phyloP scores from a whole-genome alignment of 2,797 vertebrate genomes.

The Hoplostethus mediterraneus region DNA sequence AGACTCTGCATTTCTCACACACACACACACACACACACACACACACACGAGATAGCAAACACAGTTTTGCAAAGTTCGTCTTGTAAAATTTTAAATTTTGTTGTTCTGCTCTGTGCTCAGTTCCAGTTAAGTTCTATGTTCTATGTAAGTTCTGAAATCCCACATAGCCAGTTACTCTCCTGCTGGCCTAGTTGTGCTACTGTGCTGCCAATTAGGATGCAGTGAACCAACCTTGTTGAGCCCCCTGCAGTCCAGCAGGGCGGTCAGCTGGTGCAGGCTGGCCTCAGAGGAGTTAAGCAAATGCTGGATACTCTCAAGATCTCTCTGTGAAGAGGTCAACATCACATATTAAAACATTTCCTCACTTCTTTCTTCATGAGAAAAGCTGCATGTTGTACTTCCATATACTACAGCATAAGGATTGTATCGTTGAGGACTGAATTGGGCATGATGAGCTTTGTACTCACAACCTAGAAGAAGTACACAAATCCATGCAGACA shows the following conservation, averaged over 20 bases:
- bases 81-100: slow-evolving; percentile 5
- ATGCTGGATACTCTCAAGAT: slow-evolving; percentile 90
- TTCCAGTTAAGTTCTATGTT: slow-evolving; percentile 16
- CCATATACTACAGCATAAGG: background rate
- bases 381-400: background rate
- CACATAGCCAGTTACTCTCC: slow-evolving; percentile 34
- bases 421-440: no score
- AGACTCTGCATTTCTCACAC: background rate
- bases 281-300: slow-evolving; percentile 93
- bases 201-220: slow-evolving; percentile 47
- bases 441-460: no score
- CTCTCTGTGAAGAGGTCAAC: slow-evolving; percentile 83
- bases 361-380: background rate
- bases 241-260: slow-evolving; percentile 95
- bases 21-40: background rate
- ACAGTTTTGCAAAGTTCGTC: background rate
- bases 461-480: no score
- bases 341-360: slow-evolving; percentile 13
- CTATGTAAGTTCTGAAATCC: no score
- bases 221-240: slow-evolving; percentile 91
- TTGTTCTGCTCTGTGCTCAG: slow-evolving; percentile 6
- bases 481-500: no score
- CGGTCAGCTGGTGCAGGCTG: slow-evolving; percentile 94
- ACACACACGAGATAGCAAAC: background rate
- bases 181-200: slow-evolving; percentile 50